Percentiles rank a stretch among this genome's conserved stretches.
These are phyloP conservation scores for Callinectes sapidus DNA, from an alignment of 2,888 invertebrate genomes.

Conservation along the genomic window DNA sequence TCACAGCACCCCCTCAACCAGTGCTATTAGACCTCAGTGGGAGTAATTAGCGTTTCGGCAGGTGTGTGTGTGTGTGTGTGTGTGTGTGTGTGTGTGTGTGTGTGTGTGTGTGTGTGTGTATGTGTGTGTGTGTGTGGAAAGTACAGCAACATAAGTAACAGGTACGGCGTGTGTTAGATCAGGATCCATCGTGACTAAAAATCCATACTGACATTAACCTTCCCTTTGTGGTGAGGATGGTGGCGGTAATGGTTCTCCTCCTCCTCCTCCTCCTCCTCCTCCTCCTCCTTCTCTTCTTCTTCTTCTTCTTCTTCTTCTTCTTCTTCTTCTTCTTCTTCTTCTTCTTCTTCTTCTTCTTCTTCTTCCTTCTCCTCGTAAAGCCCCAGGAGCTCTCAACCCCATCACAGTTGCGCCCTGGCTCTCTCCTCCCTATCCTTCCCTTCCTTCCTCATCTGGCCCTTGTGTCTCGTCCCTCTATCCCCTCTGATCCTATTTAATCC, in stretches of 20 bases:
- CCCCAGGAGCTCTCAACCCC: not conserved
- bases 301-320: not conserved
- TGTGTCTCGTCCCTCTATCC: not conserved
- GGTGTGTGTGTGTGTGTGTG: too few relatives aligned
- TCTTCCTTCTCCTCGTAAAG: not conserved
- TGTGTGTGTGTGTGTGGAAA: too few relatives aligned
- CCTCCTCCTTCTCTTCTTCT: constrained; percentile 12
- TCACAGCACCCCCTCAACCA: too few relatives aligned
- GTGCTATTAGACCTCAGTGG: too few relatives aligned
- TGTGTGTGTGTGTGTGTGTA: too few relatives aligned
- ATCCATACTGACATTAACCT: not conserved
- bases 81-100: too few relatives aligned
- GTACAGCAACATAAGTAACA: too few relatives aligned
- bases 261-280: not conserved
- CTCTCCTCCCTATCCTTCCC: not conserved
- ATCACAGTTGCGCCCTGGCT: not conserved
- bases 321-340: not conserved
- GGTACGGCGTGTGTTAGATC: not conserved
- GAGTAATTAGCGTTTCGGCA: too few relatives aligned
- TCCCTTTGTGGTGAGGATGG: not conserved
- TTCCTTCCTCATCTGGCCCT: not conserved
- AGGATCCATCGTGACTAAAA: not conserved
- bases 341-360: not conserved
- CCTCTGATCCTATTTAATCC: not conserved
- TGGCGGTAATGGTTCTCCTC: not conserved